Percentiles rank a stretch among this genome's conserved stretches.
Evolutionary conservation across 1,140 invertebrate species (phyloP).

Genomic region (Pseudachorutes palmiensis): DNA sequence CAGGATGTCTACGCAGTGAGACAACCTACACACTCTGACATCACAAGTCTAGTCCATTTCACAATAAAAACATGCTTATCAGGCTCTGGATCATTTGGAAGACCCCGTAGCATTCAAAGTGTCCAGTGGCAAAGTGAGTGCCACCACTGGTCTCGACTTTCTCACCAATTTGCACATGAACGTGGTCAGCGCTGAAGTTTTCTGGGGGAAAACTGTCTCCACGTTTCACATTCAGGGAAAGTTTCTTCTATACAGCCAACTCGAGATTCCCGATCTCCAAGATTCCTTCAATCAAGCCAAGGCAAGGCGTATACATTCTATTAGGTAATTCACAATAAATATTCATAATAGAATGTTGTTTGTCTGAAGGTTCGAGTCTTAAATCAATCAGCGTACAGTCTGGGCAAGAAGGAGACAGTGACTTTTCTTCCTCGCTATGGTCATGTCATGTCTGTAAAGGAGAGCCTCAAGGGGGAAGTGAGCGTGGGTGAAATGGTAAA

Average conservation of each 20-base stretch:
- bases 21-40: background rate
- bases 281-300: conserved; percentile 28
- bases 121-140: conserved; percentile 24
- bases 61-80: conserved; percentile 2
- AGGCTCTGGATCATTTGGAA: conserved; percentile 28
- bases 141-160: conserved; percentile 28
- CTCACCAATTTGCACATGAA: conserved; percentile 22
- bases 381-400: conserved; percentile 31
- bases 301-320: conserved; percentile 17
- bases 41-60: background rate
- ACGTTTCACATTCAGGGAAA: conserved; percentile 35
- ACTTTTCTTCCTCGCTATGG: conserved; percentile 26
- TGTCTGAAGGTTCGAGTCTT: conserved; percentile 25
- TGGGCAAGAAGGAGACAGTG: conserved; percentile 18
- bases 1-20: conserved; percentile 31
- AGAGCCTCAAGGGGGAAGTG: background rate
- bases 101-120: conserved; percentile 33
- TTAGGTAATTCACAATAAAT: no score
- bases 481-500: conserved; percentile 25
- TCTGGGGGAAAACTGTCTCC: conserved; percentile 32
- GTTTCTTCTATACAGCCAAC: conserved; percentile 28
- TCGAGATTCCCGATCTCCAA: conserved; percentile 32
- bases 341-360: no score
- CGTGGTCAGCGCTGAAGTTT: conserved; percentile 20
- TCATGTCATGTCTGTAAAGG: conserved; percentile 19